Conservation (phyloP, 2,888 invertebrate species). For the Lissocephala sabroskyi region DNA sequence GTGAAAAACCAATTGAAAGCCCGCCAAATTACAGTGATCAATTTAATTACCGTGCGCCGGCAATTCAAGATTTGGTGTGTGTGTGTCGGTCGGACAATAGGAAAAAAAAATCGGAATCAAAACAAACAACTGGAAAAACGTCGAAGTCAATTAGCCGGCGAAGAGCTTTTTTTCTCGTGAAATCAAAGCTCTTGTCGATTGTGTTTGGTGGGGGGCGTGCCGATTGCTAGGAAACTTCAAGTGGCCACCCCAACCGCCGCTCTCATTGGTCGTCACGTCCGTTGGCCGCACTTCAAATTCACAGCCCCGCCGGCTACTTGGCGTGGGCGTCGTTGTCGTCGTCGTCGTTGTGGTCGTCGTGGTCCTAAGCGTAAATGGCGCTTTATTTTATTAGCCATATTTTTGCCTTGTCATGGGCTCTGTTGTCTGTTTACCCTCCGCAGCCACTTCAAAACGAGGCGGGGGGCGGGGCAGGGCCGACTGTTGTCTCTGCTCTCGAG, state of each 20-base stretch:
- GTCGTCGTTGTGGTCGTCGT: slow-evolving; percentile 2
- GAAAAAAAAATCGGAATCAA: neutral
- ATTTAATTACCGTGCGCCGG: slow-evolving; percentile 66
- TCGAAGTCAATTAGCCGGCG: slow-evolving; percentile 36
- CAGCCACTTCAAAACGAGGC: too few species aligned
- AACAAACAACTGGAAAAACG: slow-evolving; percentile 9
- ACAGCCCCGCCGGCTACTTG: slow-evolving; percentile 12
- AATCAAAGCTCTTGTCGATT: neutral
- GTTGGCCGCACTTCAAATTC: neutral
- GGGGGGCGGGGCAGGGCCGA: too few species aligned
- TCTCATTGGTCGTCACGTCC: slow-evolving; percentile 33
- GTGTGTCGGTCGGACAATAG: slow-evolving; percentile 27
- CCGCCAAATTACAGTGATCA: slow-evolving; percentile 55
- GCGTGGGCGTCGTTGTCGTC: slow-evolving; percentile 41
- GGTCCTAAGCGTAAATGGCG: slow-evolving; percentile 40
- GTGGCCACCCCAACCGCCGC: too few species aligned
- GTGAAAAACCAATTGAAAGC: slow-evolving; percentile 16
- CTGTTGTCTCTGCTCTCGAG: slow-evolving; percentile 35
- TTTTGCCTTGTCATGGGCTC: slow-evolving; percentile 56
- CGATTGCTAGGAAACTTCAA: slow-evolving; percentile 13
- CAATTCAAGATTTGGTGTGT: too few species aligned
- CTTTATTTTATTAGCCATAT: slow-evolving; percentile 64
- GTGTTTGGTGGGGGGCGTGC: slow-evolving; percentile 4
- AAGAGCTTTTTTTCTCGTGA: slow-evolving; percentile 28
- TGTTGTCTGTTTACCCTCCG: too few species aligned